Base-by-base conservation (phyloP, 2,113 vertebrate genomes). In the Colistium nudipinnis region DNA sequence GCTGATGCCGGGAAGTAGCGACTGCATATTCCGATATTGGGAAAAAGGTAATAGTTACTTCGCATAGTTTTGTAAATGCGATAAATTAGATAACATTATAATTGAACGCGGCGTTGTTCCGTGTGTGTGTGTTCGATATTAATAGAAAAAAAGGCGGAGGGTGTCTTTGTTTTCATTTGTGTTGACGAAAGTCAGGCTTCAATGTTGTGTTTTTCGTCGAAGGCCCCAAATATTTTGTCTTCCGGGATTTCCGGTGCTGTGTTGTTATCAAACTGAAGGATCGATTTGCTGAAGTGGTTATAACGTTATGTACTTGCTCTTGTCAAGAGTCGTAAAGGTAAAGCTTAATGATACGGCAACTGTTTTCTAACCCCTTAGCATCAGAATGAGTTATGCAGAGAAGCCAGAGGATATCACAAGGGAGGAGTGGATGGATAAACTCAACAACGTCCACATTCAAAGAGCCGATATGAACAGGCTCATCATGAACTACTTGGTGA, bases 401-500 rank as follows among this genome's bases (percentile, higher is more conserved):
- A 99, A 99, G 87, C 94, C 95, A 55, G 98, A 99, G 81, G 98
- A 99, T 83, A 94, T 99, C 88, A 98, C 98, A 1, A 96, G 95
- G 91, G 98, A 99, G 73, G 98, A 99, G 77, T 99, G 98, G 98
- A 96, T 99, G 97, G 98, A 99, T 74, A 98, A 97, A 66, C 95
- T 99, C 70, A 98, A 97, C 88, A 98, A 98, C 83, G 95, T 99
- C 75, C 98, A 99, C 54, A 97, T 99, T 73, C 98, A 99, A 83
- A 95, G 98, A 85, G 97, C 97, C 63, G 98, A 99, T 85, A 99
- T 99, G 98, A 99, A 99, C 67, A 94, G 97, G 39, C 95, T 99
- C 72, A 99, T 99, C 74, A 99, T 99, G 98, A 99, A 99, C 90
- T 99, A 99, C 85, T 82, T 99, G 80, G 98, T 99, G 62, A 99